Conservation (phyloP, 2,113 vertebrate species). For the Stigmatopora argus region DNA sequence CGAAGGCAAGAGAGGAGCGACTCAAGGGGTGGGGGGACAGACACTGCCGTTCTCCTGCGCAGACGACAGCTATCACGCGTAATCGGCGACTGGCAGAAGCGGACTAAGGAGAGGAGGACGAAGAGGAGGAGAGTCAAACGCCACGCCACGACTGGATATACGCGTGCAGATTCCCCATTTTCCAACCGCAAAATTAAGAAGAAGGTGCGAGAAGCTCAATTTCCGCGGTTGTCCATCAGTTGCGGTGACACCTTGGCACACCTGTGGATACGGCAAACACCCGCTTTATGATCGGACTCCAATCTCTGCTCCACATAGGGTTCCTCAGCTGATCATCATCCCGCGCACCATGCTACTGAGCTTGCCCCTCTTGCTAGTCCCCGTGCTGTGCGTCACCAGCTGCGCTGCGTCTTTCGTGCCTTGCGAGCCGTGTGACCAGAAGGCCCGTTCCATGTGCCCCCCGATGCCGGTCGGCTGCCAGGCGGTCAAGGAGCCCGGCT, state of each 20-base stretch:
- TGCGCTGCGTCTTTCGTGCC: slow-evolving; percentile 80
- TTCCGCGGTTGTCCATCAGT: slow-evolving; percentile 7
- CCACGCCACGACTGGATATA: slow-evolving; percentile 10
- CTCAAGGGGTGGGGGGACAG: slow-evolving; percentile 18
- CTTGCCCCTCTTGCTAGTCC: slow-evolving; percentile 70
- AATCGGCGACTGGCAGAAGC: slow-evolving; percentile 46
- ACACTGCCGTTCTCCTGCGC: slow-evolving; percentile 39
- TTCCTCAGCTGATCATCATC: slow-evolving; percentile 25
- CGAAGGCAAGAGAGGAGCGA: slow-evolving; percentile 56
- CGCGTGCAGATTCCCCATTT: slow-evolving; percentile 1
- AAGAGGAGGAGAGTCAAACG: slow-evolving; percentile 10
- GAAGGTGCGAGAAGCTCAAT: background rate
- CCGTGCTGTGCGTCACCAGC: slow-evolving; percentile 67
- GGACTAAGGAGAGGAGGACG: slow-evolving; percentile 4
- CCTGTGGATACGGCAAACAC: slow-evolving; percentile 53
- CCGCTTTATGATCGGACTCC: slow-evolving; percentile 37
- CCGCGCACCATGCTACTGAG: slow-evolving; percentile 66
- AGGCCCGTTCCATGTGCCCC: slow-evolving; percentile 85
- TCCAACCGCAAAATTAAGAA: slow-evolving; percentile 1
- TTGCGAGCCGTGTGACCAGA: slow-evolving; percentile 90
- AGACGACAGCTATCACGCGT: slow-evolving; percentile 49
- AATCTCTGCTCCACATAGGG: slow-evolving; percentile 11
- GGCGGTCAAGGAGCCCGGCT: slow-evolving; percentile 93
- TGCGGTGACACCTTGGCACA: slow-evolving; percentile 34
- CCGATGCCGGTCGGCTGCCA: slow-evolving; percentile 82